Evolutionary conservation across 1,140 invertebrate species (phyloP).

Genomic region (Gonioctena quinquepunctata): DNA sequence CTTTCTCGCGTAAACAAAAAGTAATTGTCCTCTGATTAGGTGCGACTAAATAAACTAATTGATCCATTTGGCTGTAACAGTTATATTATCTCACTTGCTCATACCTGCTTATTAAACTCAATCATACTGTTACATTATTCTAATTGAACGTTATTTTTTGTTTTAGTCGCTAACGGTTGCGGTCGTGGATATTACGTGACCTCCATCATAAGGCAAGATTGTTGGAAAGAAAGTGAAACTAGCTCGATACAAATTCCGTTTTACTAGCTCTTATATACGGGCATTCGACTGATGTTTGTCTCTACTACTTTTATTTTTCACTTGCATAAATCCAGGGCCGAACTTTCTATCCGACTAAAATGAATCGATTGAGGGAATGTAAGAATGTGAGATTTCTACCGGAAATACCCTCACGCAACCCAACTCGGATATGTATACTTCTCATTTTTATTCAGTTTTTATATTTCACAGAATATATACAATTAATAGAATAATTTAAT

Average conservation of each 20-base stretch:
- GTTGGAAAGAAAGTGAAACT: constrained; percentile 6
- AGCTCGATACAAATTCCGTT: neutral
- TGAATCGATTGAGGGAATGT: no score
- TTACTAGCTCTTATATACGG: neutral
- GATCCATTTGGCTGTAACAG: neutral
- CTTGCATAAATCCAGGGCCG: constrained; percentile 2
- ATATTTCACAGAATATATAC: no score
- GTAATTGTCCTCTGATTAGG: no score
- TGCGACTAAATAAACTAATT: no score
- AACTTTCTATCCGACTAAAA: no score
- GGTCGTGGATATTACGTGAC: constrained; percentile 1
- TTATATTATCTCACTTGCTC: neutral
- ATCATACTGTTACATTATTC: neutral
- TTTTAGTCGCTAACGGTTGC: neutral
- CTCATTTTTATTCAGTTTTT: no score
- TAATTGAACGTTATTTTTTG: neutral
- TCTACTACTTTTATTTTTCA: neutral
- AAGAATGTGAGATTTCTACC: no score
- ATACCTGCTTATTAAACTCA: neutral
- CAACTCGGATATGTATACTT: no score
- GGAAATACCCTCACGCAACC: no score
- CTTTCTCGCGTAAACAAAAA: no score
- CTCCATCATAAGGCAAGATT: constrained; percentile 1
- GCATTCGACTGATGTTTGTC: neutral
- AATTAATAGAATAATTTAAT: no score